These are phyloP conservation scores for Ceratina japonica DNA, from an alignment of 1,140 invertebrate species.

Conservation along the genomic window DNA sequence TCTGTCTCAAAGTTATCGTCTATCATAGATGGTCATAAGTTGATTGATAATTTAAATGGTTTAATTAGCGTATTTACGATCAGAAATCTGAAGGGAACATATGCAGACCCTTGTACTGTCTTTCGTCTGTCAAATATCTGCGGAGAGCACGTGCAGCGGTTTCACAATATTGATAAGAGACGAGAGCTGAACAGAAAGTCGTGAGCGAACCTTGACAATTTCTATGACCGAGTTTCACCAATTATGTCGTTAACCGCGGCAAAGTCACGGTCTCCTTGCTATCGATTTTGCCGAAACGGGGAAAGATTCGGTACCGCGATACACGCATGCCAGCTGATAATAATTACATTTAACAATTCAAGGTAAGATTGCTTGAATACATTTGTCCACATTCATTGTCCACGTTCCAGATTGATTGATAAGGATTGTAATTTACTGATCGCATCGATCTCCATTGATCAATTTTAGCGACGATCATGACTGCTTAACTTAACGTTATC, in stretches of 20 bases:
- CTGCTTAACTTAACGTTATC: not conserved
- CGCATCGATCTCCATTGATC: not conserved
- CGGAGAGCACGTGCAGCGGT: not conserved
- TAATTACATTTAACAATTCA: too few species aligned
- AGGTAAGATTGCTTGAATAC: too few species aligned
- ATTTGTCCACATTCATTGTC: too few species aligned
- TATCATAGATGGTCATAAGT: too few species aligned
- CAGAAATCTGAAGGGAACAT: not conserved
- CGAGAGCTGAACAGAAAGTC: not conserved
- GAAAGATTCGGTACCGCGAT: not conserved
- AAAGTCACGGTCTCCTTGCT: constrained; percentile 18
- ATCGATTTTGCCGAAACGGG: not conserved
- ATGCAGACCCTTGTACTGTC: not conserved
- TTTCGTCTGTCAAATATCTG: not conserved
- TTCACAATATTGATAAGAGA: not conserved
- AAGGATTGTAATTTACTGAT: not conserved
- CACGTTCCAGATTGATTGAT: not conserved
- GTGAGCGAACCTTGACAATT: not conserved
- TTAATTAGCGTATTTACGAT: not conserved
- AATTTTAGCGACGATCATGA: not conserved
- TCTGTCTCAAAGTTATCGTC: not conserved
- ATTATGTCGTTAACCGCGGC: not conserved
- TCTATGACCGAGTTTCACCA: constrained; percentile 17
- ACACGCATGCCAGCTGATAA: not conserved
- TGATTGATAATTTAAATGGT: too few species aligned